Evolutionary conservation across 1,140 invertebrate species (phyloP).

Genomic region (Scaptomyza pallida): DNA sequence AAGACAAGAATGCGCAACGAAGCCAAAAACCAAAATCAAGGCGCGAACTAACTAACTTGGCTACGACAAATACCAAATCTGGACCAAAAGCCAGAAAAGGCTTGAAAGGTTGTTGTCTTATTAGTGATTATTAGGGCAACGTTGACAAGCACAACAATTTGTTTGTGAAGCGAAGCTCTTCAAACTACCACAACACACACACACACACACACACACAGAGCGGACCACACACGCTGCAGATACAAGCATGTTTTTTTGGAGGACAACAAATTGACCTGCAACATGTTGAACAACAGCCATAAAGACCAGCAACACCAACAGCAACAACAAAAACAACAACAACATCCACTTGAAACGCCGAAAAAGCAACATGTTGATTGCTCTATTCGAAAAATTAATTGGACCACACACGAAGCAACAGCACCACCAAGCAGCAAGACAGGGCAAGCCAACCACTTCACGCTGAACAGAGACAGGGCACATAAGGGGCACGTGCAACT

Average conservation of each 20-base stretch:
- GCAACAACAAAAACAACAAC: conserved; percentile 26
- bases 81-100: conserved; percentile 23
- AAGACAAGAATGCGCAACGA: conserved; percentile 64
- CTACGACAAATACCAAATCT: background rate
- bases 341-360: conserved; percentile 42
- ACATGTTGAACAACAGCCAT: conserved; percentile 72
- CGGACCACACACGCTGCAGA: conserved; percentile 56
- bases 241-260: conserved; percentile 5
- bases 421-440: conserved; percentile 22
- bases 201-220: background rate
- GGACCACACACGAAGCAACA: conserved; percentile 69
- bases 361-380: conserved; percentile 75
- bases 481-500: conserved; percentile 20
- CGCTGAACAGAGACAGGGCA: conserved; percentile 11
- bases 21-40: conserved; percentile 38
- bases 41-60: conserved; percentile 39
- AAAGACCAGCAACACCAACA: conserved; percentile 43
- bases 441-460: conserved; percentile 23
- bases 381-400: conserved; percentile 80
- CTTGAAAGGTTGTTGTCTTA: conserved; percentile 45
- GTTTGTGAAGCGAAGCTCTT: conserved; percentile 25
- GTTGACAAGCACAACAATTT: conserved; percentile 37
- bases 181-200: background rate
- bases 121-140: conserved; percentile 63
- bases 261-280: conserved; percentile 75